phyloP scores from a whole-genome alignment of 2,113 vertebrate genomes.

The Dromaius novaehollandiae region DNA sequence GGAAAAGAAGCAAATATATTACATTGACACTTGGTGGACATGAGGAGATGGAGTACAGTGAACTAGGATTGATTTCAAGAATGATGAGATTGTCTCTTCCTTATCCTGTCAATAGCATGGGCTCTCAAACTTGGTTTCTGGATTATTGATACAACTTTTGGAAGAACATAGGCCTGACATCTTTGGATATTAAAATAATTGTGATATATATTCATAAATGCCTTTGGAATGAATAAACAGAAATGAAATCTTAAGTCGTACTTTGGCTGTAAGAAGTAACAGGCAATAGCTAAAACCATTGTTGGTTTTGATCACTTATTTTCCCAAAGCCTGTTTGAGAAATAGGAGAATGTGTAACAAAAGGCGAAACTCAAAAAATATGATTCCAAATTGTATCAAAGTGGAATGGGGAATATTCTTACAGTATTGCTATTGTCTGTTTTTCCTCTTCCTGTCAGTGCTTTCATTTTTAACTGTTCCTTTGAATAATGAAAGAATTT shows the following conservation, averaged over 20 bases:
- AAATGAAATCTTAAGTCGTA: neutral
- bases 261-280: neutral
- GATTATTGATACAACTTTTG: neutral
- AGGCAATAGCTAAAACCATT: neutral
- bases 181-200: neutral
- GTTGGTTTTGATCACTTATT: neutral
- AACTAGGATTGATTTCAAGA: neutral
- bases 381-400: neutral
- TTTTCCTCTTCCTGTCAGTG: neutral
- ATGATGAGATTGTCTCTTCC: neutral
- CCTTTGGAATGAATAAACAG: neutral
- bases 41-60: neutral
- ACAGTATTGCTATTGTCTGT: neutral
- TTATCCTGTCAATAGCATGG: neutral
- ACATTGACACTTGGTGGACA: rapidly evolving
- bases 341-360: neutral
- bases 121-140: neutral
- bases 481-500: neutral
- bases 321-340: neutral
- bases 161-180: neutral
- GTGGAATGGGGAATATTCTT: neutral
- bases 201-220: neutral
- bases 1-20: neutral
- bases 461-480: neutral
- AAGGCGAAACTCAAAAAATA: neutral